Evolutionary conservation across 2,888 invertebrate genomes (phyloP).

Genomic region (Apeira syringaria): DNA sequence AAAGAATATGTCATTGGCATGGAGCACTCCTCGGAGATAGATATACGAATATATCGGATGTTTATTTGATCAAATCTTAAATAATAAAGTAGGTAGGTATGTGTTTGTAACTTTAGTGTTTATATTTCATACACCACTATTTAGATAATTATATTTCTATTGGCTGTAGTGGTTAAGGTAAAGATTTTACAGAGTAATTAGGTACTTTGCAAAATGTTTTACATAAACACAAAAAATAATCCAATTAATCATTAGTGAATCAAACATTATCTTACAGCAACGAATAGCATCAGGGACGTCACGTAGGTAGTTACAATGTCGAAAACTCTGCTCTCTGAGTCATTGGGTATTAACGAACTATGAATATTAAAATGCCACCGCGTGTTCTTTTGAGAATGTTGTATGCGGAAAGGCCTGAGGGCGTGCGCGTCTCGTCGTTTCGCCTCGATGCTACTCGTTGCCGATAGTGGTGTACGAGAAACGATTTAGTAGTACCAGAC

Average conservation of each 20-base stretch:
- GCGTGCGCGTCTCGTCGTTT: neutral
- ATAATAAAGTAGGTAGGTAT: conserved; percentile 11
- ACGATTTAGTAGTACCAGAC: conserved; percentile 66
- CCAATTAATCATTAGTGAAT: conserved; percentile 2
- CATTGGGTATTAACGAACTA: conserved; percentile 16
- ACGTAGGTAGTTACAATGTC: conserved; percentile 6
- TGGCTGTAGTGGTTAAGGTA: neutral
- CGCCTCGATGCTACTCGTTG: conserved; percentile 15
- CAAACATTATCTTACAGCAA: conserved; percentile 9
- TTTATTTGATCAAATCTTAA: conserved; percentile 2
- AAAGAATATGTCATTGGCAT: conserved; percentile 2
- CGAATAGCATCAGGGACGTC: conserved; percentile 18
- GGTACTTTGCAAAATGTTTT: neutral
- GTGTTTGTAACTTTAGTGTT: conserved; percentile 16
- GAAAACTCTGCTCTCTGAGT: conserved; percentile 10
- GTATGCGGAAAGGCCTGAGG: conserved; percentile 1
- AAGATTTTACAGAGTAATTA: neutral
- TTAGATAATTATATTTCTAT: conserved; percentile 1
- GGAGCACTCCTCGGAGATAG: conserved; percentile 4
- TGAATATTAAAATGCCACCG: conserved; percentile 17
- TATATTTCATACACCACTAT: conserved; percentile 22
- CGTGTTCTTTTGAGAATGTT: conserved; percentile 11
- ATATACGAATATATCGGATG: neutral
- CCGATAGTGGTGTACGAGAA: conserved; percentile 25
- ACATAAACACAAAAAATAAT: conserved; percentile 1